Evolutionary conservation across 2,888 invertebrate genomes (phyloP), one percentile per base, ranked within the genome.

Genomic region (Eupithecia dodoneata): DNA sequence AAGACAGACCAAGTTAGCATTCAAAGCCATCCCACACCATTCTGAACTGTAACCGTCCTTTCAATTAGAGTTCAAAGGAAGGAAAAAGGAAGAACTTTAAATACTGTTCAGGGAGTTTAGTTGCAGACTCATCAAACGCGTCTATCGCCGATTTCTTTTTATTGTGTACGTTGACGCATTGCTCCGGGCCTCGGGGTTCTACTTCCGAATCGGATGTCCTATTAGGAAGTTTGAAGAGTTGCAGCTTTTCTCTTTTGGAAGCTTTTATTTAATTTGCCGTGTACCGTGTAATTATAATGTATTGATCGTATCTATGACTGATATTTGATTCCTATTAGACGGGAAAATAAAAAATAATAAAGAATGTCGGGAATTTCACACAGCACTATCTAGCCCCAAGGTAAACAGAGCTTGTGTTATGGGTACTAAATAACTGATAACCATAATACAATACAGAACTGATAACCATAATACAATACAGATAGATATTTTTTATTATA

Each of bases 131-230:
- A 74, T 81, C 80, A 81, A 82, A 78, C 76, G 75, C 78, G 10
- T 59, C n/a, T 59, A 59, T 59, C 63, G 78, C 71, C 76, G 81
- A 80, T 82, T 81, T 80, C 65, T 76, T 80, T 83, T 83, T 84
- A 82, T 81, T 81, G 80, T 79, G 72, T 74, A 81, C 76, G 76
- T 81, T 81, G 77, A 81, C 75, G 74, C 81, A 82, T 83, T 78
- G 79, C 74, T 79, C 70, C 63, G 49, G 13, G 67, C 71, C 69
- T 78, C 10, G 47, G 78, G 69, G 63, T 72, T 65, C 67, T 74
- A 49, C 73, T 63, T 66, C 45, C 47, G 69, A 67, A 66, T 52
- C 69, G 44, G 74, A 72, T 63, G 55, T 55, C 70, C 74, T 47
- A 72, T 78, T 76, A 74, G 18, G 55, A 74, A 76, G 76, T 76